Evolutionary conservation across 2,113 vertebrate genomes (phyloP), one percentile per base, ranked within the genome.

Genomic region (Barnardius zonarius): DNA sequence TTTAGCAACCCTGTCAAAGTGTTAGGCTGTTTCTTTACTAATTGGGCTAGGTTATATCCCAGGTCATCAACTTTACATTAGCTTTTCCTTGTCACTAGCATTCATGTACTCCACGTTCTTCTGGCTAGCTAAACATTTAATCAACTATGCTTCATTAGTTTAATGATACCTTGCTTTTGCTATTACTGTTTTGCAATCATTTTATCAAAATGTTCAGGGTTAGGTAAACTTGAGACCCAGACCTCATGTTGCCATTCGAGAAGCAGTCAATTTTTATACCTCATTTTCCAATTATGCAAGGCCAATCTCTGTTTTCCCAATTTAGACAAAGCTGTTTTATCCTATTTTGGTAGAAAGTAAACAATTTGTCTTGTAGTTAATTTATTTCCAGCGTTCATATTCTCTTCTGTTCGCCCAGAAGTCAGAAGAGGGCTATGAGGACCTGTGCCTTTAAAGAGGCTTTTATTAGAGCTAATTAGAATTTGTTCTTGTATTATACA

Each of bases 401-500:
- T 90, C 25, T 80, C 20, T 49, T 70, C 46, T 92, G 10, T 86
- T 90, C 33, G 37, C 68, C 43, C 11, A 39, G 22, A 81, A 69
- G 76, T 94, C 86, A 61, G n/a, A 77, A 77, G 64, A 86, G 25
- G 19, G 9, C 51, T 74, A 1, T n/a, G 51, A 93, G 67, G 37
- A 59, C 17, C 49, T 88, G 13, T 77, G 39, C n/a, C 33, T 86
- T 83, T 93, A 67, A 78, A 70, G 46, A 9, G 2, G 37, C 11
- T 87, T 92, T 94, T 79, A 35, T 82, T 59, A 62, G 37, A 35
- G n/a, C 46, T 83, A 51, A 73, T 74, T 84, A 78, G 73, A 52
- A 20, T 82, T 18, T 33, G 23, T n/a, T 76, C 37, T 20, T 88
- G 30, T 83, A 18, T 83, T 51, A 28, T 78, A 35, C 22, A 54